Evolutionary conservation across 2,113 vertebrate species (phyloP), one percentile per base, ranked within the genome.

Genomic region (Todiramphus chloris): DNA sequence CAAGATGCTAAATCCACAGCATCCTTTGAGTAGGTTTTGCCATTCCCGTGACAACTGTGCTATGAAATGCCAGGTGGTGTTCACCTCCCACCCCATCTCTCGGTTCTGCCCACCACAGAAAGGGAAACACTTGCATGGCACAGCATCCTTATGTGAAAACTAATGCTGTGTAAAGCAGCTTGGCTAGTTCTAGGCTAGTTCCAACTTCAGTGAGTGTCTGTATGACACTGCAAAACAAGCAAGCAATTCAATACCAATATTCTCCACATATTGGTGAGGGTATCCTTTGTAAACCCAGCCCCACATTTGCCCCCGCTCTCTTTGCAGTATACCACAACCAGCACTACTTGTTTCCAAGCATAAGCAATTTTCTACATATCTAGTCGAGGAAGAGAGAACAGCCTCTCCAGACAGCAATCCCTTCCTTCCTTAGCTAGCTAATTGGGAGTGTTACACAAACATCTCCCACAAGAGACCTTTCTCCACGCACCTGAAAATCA

Each of bases 1-100:
- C 76, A 90, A 68, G 60, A 67, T 70, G n/a, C 21, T 66, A 74
- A 58, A 92, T 77, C 50, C 59, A 56, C 59, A 66, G 79, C 90
- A 90, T 74, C 79, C 76, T 90, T 74, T 83, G 91, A 87, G 93
- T 37, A 88, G 80, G 60, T 93, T 92, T 94, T 59, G 41, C 89
- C 60, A 56, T 83, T 75, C 51, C 28, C 2, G 46, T 41, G 76
- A 63, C 19, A 78, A 70, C 64, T 55, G 56, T 67, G 74, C 81
- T 75, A 21, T 43, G 72, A 77, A 83, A 77, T 85, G 80, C 83
- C 95, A 90, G 83, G 86, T 83, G 79, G 51, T 67, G 50, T 24
- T 93, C 83, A 86, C 43, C n/a, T 89, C 86, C 83, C 76, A 94
- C 72, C 86, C 80, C 64, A 83, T 67, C 69, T 74, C 89, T 63